phyloP scores from a whole-genome alignment of 2,888 invertebrate species.

The Drosophila mettleri region DNA sequence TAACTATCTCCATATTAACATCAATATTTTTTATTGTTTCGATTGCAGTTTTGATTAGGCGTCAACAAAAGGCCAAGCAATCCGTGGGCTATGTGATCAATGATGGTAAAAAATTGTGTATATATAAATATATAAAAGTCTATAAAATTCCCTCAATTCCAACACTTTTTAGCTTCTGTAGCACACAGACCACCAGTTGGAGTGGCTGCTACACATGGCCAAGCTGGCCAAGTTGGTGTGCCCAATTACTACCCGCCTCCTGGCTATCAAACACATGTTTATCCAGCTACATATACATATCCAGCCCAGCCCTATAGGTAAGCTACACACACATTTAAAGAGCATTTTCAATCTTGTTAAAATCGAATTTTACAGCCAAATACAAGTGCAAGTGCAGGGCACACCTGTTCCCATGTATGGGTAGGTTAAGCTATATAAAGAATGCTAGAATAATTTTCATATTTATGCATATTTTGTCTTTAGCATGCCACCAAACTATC shows the following conservation, averaged over 20 bases:
- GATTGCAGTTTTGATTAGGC: neutral
- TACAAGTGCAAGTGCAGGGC: constrained; percentile 20
- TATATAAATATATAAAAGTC: neutral
- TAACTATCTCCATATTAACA: constrained; percentile 5
- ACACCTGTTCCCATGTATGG: neutral
- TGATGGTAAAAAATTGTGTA: neutral
- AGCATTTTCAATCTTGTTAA: neutral
- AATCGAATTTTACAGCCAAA: constrained; percentile 14
- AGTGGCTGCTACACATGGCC: neutral
- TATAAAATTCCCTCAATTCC: neutral
- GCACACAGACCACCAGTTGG: neutral
- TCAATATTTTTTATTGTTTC: constrained; percentile 27
- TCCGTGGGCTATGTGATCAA: constrained; percentile 42
- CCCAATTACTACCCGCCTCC: constrained; percentile 13
- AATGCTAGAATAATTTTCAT: neutral
- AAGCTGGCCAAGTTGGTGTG: neutral
- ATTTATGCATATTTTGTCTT: neutral
- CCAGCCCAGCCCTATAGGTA: constrained; percentile 16
- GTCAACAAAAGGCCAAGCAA: constrained; percentile 6
- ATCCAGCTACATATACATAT: neutral
- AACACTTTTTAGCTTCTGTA: constrained; percentile 11
- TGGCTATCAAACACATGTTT: neutral
- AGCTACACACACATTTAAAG: neutral
- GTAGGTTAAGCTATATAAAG: constrained; percentile 2
- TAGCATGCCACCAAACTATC: constrained; percentile 6